Conservation (phyloP, 1,140 invertebrate species). For the Drosophila funebris region DNA sequence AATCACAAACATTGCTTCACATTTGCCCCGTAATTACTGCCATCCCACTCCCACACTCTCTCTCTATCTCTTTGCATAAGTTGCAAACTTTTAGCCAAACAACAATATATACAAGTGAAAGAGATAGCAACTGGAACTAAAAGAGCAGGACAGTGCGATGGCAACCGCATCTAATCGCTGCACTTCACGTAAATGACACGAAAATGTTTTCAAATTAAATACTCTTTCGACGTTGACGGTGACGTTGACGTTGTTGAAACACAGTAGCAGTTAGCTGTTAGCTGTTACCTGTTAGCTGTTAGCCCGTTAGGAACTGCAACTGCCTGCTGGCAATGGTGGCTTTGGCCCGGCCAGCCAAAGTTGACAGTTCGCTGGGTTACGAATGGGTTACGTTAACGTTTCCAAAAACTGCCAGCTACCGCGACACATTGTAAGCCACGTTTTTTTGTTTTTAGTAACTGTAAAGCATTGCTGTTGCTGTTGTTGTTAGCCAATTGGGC, state of each 20-base stretch:
- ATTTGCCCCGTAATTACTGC: slow-evolving; percentile 74
- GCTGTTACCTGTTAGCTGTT: background rate
- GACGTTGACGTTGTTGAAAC: slow-evolving; percentile 13
- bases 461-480: slow-evolving; percentile 27
- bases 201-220: slow-evolving; percentile 68
- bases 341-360: background rate
- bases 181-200: slow-evolving; percentile 64
- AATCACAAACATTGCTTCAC: slow-evolving; percentile 69
- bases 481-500: slow-evolving; percentile 28
- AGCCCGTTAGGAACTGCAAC: background rate
- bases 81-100: slow-evolving; percentile 52
- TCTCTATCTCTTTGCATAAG: slow-evolving; percentile 14
- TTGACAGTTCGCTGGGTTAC: slow-evolving; percentile 51
- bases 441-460: slow-evolving; percentile 36
- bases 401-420: background rate
- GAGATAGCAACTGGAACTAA: background rate
- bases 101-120: slow-evolving; percentile 14
- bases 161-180: slow-evolving; percentile 61
- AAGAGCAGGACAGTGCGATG: background rate
- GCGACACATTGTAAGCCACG: slow-evolving; percentile 34
- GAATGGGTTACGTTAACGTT: slow-evolving; percentile 33
- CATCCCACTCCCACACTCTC: background rate
- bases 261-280: background rate
- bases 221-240: slow-evolving; percentile 23
- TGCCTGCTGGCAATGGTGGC: background rate